phyloP scores from a whole-genome alignment of 2,888 invertebrate genomes.

The Heliconius charithonia region DNA sequence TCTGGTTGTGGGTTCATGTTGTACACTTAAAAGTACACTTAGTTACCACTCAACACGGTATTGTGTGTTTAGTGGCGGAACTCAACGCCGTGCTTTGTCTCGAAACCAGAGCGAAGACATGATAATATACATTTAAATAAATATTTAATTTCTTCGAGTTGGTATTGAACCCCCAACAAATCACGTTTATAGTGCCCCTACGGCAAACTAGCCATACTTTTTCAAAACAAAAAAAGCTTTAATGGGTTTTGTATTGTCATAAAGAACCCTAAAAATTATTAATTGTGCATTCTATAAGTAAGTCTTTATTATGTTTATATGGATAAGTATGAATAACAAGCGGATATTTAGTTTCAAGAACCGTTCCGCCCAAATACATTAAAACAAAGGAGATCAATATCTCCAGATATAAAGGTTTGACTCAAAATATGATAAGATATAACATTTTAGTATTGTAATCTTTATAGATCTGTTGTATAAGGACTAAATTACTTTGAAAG shows the following conservation, averaged over 20 bases:
- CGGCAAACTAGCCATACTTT: neutral
- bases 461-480: neutral
- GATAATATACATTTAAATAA: too few relatives aligned
- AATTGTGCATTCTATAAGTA: neutral
- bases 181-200: too few relatives aligned
- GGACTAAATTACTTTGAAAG: conserved; percentile 3
- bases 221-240: neutral
- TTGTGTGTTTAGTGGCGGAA: too few relatives aligned
- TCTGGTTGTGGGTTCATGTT: too few relatives aligned
- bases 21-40: too few relatives aligned
- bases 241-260: neutral
- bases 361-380: conserved; percentile 41
- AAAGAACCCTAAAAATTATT: neutral
- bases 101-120: too few relatives aligned
- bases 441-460: neutral
- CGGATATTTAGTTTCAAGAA: conserved; percentile 34
- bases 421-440: neutral
- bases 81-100: too few relatives aligned
- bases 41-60: too few relatives aligned
- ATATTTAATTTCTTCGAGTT: too few relatives aligned
- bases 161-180: too few relatives aligned
- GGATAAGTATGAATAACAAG: conserved; percentile 12
- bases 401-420: conserved; percentile 19
- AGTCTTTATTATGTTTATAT: neutral
- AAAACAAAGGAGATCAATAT: conserved; percentile 42